Conservation (phyloP, 2,888 invertebrate genomes). For the Agrochola litura region DNA sequence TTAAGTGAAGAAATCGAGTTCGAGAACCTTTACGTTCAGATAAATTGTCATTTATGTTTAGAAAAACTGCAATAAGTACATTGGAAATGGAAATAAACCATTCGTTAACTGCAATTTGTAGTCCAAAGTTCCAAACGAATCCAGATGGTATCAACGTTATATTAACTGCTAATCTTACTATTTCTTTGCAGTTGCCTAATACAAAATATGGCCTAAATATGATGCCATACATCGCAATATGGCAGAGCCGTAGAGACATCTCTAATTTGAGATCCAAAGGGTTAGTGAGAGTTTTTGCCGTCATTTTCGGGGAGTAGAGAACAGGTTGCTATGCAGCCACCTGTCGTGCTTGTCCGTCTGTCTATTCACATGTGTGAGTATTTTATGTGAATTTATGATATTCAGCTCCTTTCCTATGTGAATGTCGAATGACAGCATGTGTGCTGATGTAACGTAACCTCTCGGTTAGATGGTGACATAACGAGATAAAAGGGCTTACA, state of each 20-base stretch:
- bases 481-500: conserved; percentile 43
- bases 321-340: conserved; percentile 82
- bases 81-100: background rate
- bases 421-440: conserved; percentile 49
- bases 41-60: background rate
- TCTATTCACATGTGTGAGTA: conserved; percentile 55
- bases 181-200: background rate
- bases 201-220: conserved; percentile 33
- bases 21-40: background rate
- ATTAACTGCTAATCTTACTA: background rate
- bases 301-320: conserved; percentile 76
- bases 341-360: conserved; percentile 77
- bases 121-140: background rate
- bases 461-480: conserved; percentile 51
- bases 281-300: conserved; percentile 86
- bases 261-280: conserved; percentile 72
- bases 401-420: conserved; percentile 45
- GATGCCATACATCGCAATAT: conserved; percentile 35
- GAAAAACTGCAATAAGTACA: background rate
- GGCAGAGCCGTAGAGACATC: conserved; percentile 47
- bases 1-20: conserved; percentile 27
- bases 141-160: conserved; percentile 1
- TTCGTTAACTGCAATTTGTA: background rate
- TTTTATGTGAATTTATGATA: conserved; percentile 67
- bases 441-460: conserved; percentile 55